Evolutionary conservation across 1,140 invertebrate species (phyloP), one percentile per base, ranked within the genome.

Genomic region (Bursaphelenchus mucronatus): DNA sequence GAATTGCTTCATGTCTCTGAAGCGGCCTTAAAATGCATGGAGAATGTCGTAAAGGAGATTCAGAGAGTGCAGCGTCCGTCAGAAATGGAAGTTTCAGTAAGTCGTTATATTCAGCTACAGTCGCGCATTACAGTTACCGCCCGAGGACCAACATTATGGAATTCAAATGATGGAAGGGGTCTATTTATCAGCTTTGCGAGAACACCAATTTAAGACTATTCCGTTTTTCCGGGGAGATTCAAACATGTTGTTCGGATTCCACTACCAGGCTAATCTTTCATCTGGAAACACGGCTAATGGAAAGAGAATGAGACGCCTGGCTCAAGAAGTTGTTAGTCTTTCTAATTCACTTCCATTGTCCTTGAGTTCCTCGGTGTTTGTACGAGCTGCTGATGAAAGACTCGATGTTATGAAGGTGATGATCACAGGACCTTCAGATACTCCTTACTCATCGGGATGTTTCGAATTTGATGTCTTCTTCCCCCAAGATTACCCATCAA

Each of bases 331-430:
- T 62, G 91, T 93, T 21, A 94, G 92, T 10, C 85, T 96, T 6
- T 91, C 90, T 51, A 93, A 90, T 55, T 90, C 90, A 62, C 84
- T 96, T 67, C 92, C 93, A 59, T 86, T 96, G 15, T 93, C 91
- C 13, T 91, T 89, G 75, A 92, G 90, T 80, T 93, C 90, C 78
- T 91, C 90, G 69, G 92, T 96, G 46, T 96, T 95, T 86, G 91
- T 95, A 59, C 86, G 92, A 68, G 92, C 91, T 83, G 92, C 94
- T 84, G 88, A 90, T 59, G 92, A 94, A 81, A 86, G 92, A 70
- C 85, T 95, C 52, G 92, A 95, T 82, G 87, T 95, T 63, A 94
- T 95, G 91, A 95, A 90, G 89, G 90, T 94, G 46, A 82, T 95
- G 64, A 94, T 96, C 78, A 94, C 91, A 43, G 84, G 84, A 9